Evolutionary conservation across 2,113 vertebrate genomes (phyloP), one percentile per base, ranked within the genome.

Genomic region (Cyanoramphus novaezelandiae): DNA sequence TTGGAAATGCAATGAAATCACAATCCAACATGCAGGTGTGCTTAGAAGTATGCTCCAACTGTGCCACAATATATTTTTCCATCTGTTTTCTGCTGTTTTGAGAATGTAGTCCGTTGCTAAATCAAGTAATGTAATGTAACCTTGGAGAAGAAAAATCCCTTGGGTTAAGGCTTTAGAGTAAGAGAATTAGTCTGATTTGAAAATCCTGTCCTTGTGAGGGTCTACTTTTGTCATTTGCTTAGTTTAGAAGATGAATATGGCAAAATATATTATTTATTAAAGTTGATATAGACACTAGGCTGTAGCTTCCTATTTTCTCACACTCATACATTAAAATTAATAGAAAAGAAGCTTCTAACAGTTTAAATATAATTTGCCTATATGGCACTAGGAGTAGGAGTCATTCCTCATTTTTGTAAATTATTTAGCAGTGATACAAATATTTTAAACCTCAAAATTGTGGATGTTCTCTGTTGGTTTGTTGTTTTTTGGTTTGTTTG

Each of bases 221-320:
- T 72, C 91, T 95, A 1, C 90, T 92, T 94, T 93, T 96, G 93
- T 97, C 94, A 96, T 96, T 97, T 96, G 94, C 92, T 94, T 94
- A 92, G 93, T 94, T 95, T 83, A 94, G 92, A 96, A 94, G 82
- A 97, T 57, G 79, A 94, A 95, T 93, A 96, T 96, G 88, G 90
- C 75, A 92, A 95, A 94, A 96, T 97, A 91, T 95, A 97, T 97
- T 96, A 97, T 96, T 96, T 97, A 97, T 97, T 95, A 41, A 95
- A 93, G 93, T 93, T 96, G 82, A 94, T 94, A 86, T 81, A 95
- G 92, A 85, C 77, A 74, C 81, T 82, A 76, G 78, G 44, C 90
- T 88, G 57, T 94, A 90, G 64, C 79, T 96, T 90, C 85, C 55
- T 83, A 78, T 90, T 70, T 69, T 93, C 69, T 39, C 64, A 92